phyloP scores from a whole-genome alignment of 2,888 invertebrate genomes.

The Clunio marinus region DNA sequence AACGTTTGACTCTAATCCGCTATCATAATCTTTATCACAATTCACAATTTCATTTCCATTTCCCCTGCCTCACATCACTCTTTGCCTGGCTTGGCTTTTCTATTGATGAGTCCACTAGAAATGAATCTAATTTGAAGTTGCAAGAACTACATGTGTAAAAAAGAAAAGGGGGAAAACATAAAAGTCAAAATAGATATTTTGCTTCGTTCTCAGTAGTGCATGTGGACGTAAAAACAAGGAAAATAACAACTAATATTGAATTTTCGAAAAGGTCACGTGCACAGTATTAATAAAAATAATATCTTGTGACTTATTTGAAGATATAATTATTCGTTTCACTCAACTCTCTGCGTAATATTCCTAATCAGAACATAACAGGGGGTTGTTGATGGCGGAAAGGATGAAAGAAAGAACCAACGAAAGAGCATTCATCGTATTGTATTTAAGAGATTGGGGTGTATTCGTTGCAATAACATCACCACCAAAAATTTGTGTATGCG shows the following conservation, averaged over 20 bases:
- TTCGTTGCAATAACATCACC: slow-evolving; percentile 23
- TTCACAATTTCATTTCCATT: neutral
- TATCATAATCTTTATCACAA: slow-evolving; percentile 25
- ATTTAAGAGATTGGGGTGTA: neutral
- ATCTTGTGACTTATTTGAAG: slow-evolving; percentile 26
- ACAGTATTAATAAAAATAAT: slow-evolving; percentile 35
- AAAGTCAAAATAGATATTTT: slow-evolving; percentile 30
- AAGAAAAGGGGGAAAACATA: slow-evolving; percentile 10
- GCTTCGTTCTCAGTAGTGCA: slow-evolving; percentile 16
- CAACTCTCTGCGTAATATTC: slow-evolving; percentile 23
- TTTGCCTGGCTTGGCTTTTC: neutral
- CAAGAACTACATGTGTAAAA: slow-evolving; percentile 7
- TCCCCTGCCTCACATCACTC: neutral
- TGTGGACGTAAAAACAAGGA: neutral
- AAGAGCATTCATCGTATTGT: slow-evolving; percentile 4
- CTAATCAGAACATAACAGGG: neutral
- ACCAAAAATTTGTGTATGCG: slow-evolving; percentile 23
- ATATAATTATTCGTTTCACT: slow-evolving; percentile 38
- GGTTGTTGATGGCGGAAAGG: neutral
- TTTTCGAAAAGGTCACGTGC: slow-evolving; percentile 35
- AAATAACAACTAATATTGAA: slow-evolving; percentile 35
- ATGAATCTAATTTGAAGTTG: neutral
- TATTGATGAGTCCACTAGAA: slow-evolving; percentile 10
- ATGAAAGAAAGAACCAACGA: neutral
- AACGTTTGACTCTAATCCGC: slow-evolving; percentile 1